A percentile compares a stretch with the other conserved stretches of the same genome.
Evolutionary conservation across 2,113 vertebrate species (phyloP).

Genomic region (Equus quagga): DNA sequence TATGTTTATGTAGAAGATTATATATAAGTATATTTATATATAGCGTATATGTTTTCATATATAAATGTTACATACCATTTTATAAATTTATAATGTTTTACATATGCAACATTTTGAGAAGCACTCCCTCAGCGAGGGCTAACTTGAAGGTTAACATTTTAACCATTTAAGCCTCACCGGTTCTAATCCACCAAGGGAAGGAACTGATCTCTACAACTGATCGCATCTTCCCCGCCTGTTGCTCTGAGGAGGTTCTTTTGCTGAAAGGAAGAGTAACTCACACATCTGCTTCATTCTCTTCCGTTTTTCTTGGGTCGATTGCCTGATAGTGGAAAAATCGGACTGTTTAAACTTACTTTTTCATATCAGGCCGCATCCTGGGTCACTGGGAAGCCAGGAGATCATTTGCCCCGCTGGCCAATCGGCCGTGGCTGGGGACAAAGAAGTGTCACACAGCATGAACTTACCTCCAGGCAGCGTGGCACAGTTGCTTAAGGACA

Average conservation of each 20-base stretch:
- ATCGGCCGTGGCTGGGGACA: neutral
- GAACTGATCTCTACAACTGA: neutral
- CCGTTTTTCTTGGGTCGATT: neutral
- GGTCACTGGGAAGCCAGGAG: neutral
- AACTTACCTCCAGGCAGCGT: fast-evolving
- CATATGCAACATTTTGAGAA: neutral
- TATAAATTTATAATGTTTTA: neutral
- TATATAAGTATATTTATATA: neutral
- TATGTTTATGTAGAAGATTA: neutral
- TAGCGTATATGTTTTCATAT: neutral
- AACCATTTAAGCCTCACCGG: neutral
- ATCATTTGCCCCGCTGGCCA: neutral
- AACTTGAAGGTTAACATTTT: neutral
- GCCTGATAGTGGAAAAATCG: neutral
- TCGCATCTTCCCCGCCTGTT: neutral
- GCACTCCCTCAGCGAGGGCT: neutral
- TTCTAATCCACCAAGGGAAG: neutral
- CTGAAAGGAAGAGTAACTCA: neutral
- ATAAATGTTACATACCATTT: neutral
- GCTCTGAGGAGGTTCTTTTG: neutral
- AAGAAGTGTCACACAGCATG: neutral
- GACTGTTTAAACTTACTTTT: neutral
- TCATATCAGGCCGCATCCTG: neutral
- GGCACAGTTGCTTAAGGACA: neutral
- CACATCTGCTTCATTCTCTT: neutral